A percentile compares a stretch with the other conserved stretches of the same genome.
phyloP scores from a whole-genome alignment of 2,888 invertebrate genomes.

The Auanema freiburgensis region DNA sequence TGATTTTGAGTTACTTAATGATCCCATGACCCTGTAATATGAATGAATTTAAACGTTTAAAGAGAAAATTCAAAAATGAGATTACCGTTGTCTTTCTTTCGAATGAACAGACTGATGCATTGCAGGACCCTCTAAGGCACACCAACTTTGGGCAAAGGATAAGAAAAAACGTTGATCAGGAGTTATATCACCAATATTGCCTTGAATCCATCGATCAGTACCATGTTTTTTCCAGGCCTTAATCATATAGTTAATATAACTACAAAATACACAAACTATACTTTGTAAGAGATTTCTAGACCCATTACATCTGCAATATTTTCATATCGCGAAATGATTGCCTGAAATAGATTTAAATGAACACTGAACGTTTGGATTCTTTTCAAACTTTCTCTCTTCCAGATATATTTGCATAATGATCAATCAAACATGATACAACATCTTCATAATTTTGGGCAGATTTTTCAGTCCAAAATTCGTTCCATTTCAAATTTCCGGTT shows the following conservation, averaged over 20 bases:
- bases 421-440: conserved; percentile 31
- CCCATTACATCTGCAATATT: conserved; percentile 40
- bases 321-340: conserved; percentile 31
- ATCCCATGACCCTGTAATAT: conserved; percentile 39
- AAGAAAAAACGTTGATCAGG: conserved; percentile 39
- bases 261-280: conserved; percentile 1
- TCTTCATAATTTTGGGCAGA: conserved; percentile 20
- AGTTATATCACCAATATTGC: conserved; percentile 25
- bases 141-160: conserved; percentile 41
- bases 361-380: no score
- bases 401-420: conserved; percentile 34
- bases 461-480: conserved; percentile 24
- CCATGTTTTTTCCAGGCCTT: conserved; percentile 33
- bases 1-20: conserved; percentile 33
- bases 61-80: not conserved
- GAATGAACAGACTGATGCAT: conserved; percentile 23
- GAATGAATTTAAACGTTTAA: not conserved
- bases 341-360: conserved; percentile 11
- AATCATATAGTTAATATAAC: not conserved
- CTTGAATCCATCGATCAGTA: conserved; percentile 4
- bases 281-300: conserved; percentile 34
- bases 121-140: conserved; percentile 25
- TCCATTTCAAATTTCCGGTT: conserved; percentile 30
- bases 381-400: conserved; percentile 4
- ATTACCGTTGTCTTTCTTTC: conserved; percentile 34